Conservation (phyloP, 2,888 invertebrate species). For the Dryococelus australis region DNA sequence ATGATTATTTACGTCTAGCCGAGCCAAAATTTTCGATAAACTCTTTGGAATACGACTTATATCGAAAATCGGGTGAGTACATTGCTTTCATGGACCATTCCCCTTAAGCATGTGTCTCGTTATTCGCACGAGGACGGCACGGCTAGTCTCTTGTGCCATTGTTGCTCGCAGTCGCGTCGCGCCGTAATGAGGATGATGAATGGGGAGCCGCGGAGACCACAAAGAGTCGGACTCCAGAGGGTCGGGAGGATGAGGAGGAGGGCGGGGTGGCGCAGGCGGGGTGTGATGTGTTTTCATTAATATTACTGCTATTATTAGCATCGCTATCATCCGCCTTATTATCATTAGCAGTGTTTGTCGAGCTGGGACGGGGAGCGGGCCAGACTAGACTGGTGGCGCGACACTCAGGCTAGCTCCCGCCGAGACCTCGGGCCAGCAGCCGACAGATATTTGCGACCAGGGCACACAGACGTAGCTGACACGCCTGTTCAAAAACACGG, state of each 20-base stretch:
- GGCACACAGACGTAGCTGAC: too few relatives aligned
- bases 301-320: slow-evolving; percentile 29
- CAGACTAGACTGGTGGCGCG: neutral
- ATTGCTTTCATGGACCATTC: too few relatives aligned
- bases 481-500: too few relatives aligned
- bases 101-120: too few relatives aligned
- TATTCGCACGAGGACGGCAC: too few relatives aligned
- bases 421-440: neutral
- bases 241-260: neutral
- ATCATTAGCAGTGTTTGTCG: slow-evolving; percentile 5
- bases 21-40: too few relatives aligned
- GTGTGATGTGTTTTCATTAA: slow-evolving; percentile 22
- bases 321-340: slow-evolving; percentile 21
- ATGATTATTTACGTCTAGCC: too few relatives aligned
- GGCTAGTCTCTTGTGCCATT: neutral
- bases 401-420: neutral
- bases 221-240: neutral
- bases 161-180: neutral
- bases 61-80: too few relatives aligned
- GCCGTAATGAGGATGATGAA: neutral
- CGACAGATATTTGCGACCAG: neutral
- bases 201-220: neutral
- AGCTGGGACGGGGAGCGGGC: neutral
- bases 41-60: too few relatives aligned
- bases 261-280: neutral